Evolutionary conservation across 2,797 vertebrate genomes (phyloP).

Genomic region (Crenichthys baileyi): DNA sequence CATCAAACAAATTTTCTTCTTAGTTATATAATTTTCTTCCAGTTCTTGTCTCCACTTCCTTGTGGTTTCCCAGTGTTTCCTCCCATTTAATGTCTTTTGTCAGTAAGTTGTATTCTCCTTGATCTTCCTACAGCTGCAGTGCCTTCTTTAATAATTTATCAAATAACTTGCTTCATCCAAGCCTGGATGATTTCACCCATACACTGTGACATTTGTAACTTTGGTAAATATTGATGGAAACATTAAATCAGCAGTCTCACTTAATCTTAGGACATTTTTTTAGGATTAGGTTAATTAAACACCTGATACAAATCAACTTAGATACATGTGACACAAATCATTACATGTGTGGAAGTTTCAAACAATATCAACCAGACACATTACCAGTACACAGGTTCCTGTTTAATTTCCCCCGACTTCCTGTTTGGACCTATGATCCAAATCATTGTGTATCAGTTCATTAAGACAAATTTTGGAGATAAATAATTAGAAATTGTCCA

Average conservation of each 20-base stretch:
- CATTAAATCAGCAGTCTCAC: conserved; percentile 4
- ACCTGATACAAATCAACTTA: background rate
- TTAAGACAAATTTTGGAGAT: background rate
- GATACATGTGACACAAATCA: background rate
- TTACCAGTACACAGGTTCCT: background rate
- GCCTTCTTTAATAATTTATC: background rate
- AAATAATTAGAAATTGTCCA: no score
- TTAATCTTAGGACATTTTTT: background rate
- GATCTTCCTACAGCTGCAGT: background rate
- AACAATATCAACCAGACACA: background rate
- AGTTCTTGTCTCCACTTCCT: background rate
- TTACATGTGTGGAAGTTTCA: background rate
- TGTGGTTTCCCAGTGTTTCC: background rate
- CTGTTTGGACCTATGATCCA: background rate
- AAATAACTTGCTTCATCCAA: background rate
- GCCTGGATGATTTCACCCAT: background rate
- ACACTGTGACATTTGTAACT: background rate
- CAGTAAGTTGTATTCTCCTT: background rate
- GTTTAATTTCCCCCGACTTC: background rate
- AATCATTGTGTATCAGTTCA: background rate
- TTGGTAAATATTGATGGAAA: conserved; percentile 14
- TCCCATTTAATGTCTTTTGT: background rate
- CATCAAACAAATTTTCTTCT: background rate
- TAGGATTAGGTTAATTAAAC: background rate
- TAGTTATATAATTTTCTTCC: background rate